Percentiles rank a stretch among this genome's conserved stretches.
Evolutionary conservation across 1,140 invertebrate genomes (phyloP).

Genomic region (Helicoverpa armigera): DNA sequence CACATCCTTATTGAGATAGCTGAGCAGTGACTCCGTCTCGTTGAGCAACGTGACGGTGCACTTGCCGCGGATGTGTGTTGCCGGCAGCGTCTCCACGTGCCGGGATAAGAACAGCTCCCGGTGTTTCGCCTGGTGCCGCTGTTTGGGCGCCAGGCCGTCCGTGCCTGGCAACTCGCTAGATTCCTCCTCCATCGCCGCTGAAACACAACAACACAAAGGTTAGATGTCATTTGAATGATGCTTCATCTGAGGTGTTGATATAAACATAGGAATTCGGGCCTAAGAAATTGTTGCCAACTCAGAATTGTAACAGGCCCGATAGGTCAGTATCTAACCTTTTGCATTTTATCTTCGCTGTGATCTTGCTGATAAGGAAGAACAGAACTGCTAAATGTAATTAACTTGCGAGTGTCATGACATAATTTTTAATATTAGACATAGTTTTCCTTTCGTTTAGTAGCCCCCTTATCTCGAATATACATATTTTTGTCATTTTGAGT

Average conservation of each 20-base stretch:
- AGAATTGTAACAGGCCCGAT: constrained; percentile 10
- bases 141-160: constrained; percentile 90
- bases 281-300: constrained; percentile 11
- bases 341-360: background rate
- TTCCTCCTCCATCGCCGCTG: constrained; percentile 85
- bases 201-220: constrained; percentile 48
- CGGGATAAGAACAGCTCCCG: constrained; percentile 99
- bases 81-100: constrained; percentile 99
- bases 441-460: too few species aligned
- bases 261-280: background rate
- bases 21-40: constrained; percentile 98
- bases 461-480: background rate
- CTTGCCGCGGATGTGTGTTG: constrained; percentile 99
- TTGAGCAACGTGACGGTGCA: constrained; percentile 99
- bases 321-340: constrained; percentile 30
- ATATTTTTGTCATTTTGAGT: too few species aligned
- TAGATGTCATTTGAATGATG: constrained; percentile 10
- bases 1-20: constrained; percentile 98
- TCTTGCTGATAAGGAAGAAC: constrained; percentile 6
- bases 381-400: background rate
- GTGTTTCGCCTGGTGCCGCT: constrained; percentile 98
- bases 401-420: background rate
- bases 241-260: constrained; percentile 1
- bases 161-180: constrained; percentile 80
- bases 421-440: too few species aligned